Evolutionary conservation across 2,888 invertebrate genomes (phyloP).

Genomic region (Lasioglossum zephyrum): DNA sequence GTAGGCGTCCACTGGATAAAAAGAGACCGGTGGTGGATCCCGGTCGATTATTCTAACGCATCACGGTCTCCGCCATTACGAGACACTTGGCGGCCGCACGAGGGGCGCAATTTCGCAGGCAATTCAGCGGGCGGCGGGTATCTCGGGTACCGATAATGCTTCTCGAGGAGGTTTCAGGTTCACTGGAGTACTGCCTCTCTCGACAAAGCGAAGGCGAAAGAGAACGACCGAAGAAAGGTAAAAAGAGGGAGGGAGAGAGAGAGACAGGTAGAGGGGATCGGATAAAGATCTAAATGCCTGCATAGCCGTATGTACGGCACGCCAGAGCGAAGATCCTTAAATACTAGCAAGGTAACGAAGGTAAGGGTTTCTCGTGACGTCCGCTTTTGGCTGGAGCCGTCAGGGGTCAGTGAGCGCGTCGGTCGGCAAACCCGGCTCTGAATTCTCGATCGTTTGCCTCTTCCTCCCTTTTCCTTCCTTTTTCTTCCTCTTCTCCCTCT

Average conservation of each 20-base stretch:
- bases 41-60: slow-evolving; percentile 7
- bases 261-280: slow-evolving; percentile 54
- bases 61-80: slow-evolving; percentile 51
- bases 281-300: slow-evolving; percentile 75
- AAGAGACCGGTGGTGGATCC: neutral
- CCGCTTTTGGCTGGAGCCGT: slow-evolving; percentile 71
- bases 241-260: neutral
- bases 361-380: slow-evolving; percentile 77
- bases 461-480: slow-evolving; percentile 40
- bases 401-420: slow-evolving; percentile 77
- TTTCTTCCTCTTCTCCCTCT: slow-evolving; percentile 2
- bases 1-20: too few species aligned
- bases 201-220: slow-evolving; percentile 50
- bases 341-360: slow-evolving; percentile 75
- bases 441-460: slow-evolving; percentile 72
- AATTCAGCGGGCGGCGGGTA: slow-evolving; percentile 65
- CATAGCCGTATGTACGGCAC: slow-evolving; percentile 68
- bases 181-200: slow-evolving; percentile 70
- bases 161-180: slow-evolving; percentile 71
- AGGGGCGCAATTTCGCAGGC: slow-evolving; percentile 63
- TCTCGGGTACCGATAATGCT: slow-evolving; percentile 71
- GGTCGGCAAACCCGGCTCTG: slow-evolving; percentile 74
- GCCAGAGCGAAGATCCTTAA: slow-evolving; percentile 73
- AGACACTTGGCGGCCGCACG: slow-evolving; percentile 51
- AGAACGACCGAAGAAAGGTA: neutral